A percentile compares a stretch with the other conserved stretches of the same genome.
phyloP scores from a whole-genome alignment of 2,113 vertebrate species.

The Phycodurus eques region DNA sequence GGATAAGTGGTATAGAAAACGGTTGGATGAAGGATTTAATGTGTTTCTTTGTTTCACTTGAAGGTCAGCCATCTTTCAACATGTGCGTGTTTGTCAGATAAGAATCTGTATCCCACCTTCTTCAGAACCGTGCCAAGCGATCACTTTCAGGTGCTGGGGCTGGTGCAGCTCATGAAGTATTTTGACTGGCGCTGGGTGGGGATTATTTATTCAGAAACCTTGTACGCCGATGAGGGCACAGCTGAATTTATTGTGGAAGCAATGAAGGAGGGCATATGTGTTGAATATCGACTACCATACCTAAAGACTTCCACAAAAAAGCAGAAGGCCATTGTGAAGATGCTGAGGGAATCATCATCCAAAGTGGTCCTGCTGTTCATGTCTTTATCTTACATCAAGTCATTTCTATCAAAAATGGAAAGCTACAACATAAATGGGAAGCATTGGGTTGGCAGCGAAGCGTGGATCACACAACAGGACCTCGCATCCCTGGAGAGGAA shows the following conservation, averaged over 20 bases:
- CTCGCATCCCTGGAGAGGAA: constrained; percentile 33
- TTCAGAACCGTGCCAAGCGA: constrained; percentile 68
- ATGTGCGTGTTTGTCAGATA: constrained; percentile 63
- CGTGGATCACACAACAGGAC: constrained; percentile 54
- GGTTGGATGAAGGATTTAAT: neutral
- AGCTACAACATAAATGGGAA: constrained; percentile 52
- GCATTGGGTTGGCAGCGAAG: constrained; percentile 57
- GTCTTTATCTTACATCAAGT: constrained; percentile 14
- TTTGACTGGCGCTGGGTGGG: constrained; percentile 67
- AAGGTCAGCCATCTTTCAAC: constrained; percentile 66
- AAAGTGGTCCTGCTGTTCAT: constrained; percentile 58
- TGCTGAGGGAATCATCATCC: constrained; percentile 43
- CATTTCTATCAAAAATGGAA: constrained; percentile 31
- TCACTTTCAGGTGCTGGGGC: constrained; percentile 41
- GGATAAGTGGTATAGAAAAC: neutral
- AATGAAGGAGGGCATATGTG: constrained; percentile 45
- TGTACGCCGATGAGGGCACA: constrained; percentile 39
- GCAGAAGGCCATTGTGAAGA: neutral
- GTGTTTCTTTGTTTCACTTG: neutral
- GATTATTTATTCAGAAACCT: constrained; percentile 21
- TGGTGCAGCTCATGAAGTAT: constrained; percentile 58
- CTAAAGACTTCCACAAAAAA: neutral
- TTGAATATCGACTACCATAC: constrained; percentile 44
- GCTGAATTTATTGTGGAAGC: constrained; percentile 38
- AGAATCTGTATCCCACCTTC: constrained; percentile 50